These are phyloP conservation scores for Papilio helenus DNA, from an alignment of 1,140 invertebrate genomes.

Conservation along the genomic window DNA sequence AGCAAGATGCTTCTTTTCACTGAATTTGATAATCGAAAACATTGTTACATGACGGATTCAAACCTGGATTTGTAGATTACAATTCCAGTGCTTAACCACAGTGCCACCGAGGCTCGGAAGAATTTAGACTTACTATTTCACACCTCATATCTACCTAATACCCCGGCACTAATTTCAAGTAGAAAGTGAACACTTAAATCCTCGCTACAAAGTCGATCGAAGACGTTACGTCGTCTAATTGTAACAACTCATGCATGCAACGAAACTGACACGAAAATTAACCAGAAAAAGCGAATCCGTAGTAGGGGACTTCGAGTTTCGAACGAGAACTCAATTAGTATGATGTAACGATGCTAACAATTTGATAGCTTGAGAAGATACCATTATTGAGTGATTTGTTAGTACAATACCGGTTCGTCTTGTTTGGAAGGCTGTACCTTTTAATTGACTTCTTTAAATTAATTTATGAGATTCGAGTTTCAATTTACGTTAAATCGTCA, in stretches of 20 bases:
- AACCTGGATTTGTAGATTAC: too few species aligned
- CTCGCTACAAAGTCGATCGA: conserved; percentile 33
- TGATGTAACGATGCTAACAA: conserved; percentile 25
- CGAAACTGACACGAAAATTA: conserved; percentile 47
- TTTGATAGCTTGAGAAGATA: conserved; percentile 9
- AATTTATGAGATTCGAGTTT: not conserved
- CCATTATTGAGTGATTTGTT: not conserved
- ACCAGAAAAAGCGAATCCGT: conserved; percentile 41
- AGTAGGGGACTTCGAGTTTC: conserved; percentile 25
- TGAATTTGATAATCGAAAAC: too few species aligned
- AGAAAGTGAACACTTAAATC: conserved; percentile 46
- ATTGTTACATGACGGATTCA: too few species aligned
- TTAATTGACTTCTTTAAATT: not conserved
- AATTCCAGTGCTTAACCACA: too few species aligned
- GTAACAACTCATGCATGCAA: conserved; percentile 45
- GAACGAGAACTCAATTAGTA: conserved; percentile 39
- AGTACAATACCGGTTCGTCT: conserved; percentile 1
- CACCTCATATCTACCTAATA: conserved; percentile 15
- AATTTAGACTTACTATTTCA: conserved; percentile 26
- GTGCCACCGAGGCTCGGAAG: not conserved
- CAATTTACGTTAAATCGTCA: not conserved
- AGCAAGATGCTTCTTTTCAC: too few species aligned
- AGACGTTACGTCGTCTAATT: conserved; percentile 50
- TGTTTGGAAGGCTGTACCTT: not conserved
- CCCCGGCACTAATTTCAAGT: conserved; percentile 41